Base-by-base conservation (phyloP, 1,140 invertebrate species). In the Propsilocerus akamusi region DNA sequence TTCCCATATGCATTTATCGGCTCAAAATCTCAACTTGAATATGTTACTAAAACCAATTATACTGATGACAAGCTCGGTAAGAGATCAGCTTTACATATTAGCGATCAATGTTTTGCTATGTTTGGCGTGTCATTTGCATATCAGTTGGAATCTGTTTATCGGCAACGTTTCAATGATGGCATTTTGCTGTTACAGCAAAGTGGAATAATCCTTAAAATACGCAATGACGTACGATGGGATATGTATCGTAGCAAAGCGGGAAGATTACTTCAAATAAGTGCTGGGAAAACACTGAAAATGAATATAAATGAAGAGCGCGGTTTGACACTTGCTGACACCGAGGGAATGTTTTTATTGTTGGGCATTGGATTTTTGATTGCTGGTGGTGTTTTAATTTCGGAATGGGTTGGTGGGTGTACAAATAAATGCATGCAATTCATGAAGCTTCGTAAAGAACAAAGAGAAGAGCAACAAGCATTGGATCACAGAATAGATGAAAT, bases 301-400 rank as follows among this genome's bases (percentile, higher is more conserved):
- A 52, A 68, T 49, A 57, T 67, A 50, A 61, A 69, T 11, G 75
- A 81, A 63, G 81, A 86, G 59, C 71, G 78, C 49, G 74, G 77
- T 41, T 56, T 86, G 22, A 77, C 76, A 0, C 64, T 83, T 28
- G 79, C 81, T 56, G 81, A 84, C 53, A 82, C 79, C 2, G 79
- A 83, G 66, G 82, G 82, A 5, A 85, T 83, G 78, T 86, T 85
- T 57, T 61, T 84, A 6, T 66, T 86, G 2, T 65, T 86, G 47
- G 78, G 70, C 2, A 69, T 73, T 30, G 82, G 82, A 0, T 78
- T 77, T 60, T 58, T 77, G 0, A 54, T 78, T 11, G 80, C 74
- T 4, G 66, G 59, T 2, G 58, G 63, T 12, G 70, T 72, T 5
- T 60, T 77, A 20, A 51, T 75, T 4, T 78, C 72, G 0, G 75